A percentile compares a stretch with the other conserved stretches of the same genome.
phyloP scores from a whole-genome alignment of 2,113 vertebrate genomes.

The Hippocampus mohnikei region DNA sequence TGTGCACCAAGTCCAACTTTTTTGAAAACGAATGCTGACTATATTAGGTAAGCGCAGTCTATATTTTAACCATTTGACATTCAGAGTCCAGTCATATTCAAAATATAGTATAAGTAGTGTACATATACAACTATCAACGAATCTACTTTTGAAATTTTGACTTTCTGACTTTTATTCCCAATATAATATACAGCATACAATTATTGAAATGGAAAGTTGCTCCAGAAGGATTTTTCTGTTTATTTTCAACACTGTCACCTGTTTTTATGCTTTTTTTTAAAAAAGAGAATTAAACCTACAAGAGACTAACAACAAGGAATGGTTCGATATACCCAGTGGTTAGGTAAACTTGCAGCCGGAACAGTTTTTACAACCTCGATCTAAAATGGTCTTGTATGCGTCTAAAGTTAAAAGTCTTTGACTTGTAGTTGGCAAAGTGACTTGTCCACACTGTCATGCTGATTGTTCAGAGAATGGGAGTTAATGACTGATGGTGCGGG shows the following conservation, averaged over 20 bases:
- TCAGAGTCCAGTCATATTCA: neutral
- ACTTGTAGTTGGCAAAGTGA: conserved; percentile 59
- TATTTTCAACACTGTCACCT: no score
- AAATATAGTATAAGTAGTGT: neutral
- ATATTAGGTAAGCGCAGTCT: conserved; percentile 24
- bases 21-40: conserved; percentile 52
- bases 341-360: conserved; percentile 25
- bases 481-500: conserved; percentile 33
- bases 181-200: no score
- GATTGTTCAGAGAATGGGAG: conserved; percentile 46
- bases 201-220: no score
- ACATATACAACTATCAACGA: neutral
- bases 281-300: neutral
- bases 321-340: conserved; percentile 29
- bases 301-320: no score
- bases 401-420: conserved; percentile 63
- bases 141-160: neutral
- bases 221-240: no score
- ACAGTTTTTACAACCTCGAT: conserved; percentile 36
- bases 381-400: conserved; percentile 33
- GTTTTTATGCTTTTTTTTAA: no score
- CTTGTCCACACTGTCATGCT: conserved; percentile 39
- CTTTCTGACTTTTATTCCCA: no score
- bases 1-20: conserved; percentile 61
- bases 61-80: conserved; percentile 11